Evolutionary conservation across 2,888 invertebrate genomes (phyloP).

Genomic region (Drosophila paramelanica): DNA sequence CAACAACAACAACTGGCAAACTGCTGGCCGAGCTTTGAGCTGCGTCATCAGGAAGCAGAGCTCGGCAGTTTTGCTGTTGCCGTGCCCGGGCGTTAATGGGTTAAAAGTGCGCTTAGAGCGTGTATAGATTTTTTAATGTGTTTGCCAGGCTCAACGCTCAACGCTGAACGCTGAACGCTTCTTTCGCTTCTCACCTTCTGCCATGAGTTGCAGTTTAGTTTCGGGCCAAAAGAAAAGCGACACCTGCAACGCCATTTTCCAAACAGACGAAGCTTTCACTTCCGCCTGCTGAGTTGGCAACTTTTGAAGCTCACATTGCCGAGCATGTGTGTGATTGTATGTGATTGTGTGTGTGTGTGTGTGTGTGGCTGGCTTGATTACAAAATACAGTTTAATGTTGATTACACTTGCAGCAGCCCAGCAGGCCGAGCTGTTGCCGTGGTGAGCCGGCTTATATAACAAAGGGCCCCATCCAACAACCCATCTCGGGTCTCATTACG

Average conservation of each 20-base stretch:
- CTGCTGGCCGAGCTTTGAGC: conserved; percentile 38
- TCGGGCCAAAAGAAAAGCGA: conserved; percentile 53
- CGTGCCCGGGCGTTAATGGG: conserved; percentile 74
- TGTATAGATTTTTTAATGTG: conserved; percentile 79
- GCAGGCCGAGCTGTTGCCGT: conserved; percentile 41
- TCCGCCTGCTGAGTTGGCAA: conserved; percentile 74
- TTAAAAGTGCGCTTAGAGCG: conserved; percentile 77
- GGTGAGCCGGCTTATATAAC: conserved; percentile 52
- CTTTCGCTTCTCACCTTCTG: not conserved
- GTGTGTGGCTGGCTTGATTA: conserved; percentile 66
- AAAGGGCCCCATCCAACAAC: conserved; percentile 27
- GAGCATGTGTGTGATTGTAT: not conserved
- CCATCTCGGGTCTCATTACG: conserved; percentile 62
- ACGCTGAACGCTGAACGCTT: conserved; percentile 2
- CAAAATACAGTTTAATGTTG: conserved; percentile 80
- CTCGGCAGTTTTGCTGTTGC: conserved; percentile 35
- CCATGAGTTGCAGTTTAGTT: conserved; percentile 74
- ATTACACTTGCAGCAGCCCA: conserved; percentile 70
- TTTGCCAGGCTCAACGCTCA: conserved; percentile 48
- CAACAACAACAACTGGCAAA: conserved; percentile 14
- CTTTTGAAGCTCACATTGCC: conserved; percentile 43
- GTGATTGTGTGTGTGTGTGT: conserved; percentile 13
- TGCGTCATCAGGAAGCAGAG: conserved; percentile 56
- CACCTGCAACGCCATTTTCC: conserved; percentile 73
- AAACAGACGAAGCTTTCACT: conserved; percentile 63